These are phyloP conservation scores for Luperina testacea DNA, from an alignment of 2,888 invertebrate species.

Conservation along the genomic window DNA sequence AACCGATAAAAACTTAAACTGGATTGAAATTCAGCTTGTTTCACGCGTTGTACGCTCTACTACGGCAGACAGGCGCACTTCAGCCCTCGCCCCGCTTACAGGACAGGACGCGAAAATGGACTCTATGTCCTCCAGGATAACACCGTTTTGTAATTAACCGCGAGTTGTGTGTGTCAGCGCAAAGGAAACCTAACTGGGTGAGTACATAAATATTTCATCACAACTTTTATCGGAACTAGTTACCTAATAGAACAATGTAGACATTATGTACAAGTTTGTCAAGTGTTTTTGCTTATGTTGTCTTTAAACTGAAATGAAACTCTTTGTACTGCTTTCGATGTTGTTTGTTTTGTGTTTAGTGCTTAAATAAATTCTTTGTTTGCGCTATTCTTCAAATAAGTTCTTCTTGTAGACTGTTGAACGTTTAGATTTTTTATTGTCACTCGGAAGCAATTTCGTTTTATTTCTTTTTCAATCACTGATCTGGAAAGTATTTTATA, in stretches of 20 bases:
- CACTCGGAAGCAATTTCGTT: background rate
- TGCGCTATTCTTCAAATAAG: conserved; percentile 18
- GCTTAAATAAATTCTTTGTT: conserved; percentile 21
- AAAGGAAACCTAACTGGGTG: conserved; percentile 76
- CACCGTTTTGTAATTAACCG: conserved; percentile 83
- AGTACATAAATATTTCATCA: conserved; percentile 76
- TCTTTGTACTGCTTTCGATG: conserved; percentile 29
- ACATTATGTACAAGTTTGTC: conserved; percentile 30
- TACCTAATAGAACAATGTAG: conserved; percentile 39
- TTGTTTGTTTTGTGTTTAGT: conserved; percentile 37
- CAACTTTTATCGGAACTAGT: conserved; percentile 68
- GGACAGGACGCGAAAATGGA: conserved; percentile 81
- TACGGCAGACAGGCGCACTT: conserved; percentile 81
- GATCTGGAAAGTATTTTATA: background rate
- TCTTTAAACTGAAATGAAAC: conserved; percentile 25
- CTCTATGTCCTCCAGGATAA: conserved; percentile 82
- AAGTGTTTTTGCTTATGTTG: conserved; percentile 32
- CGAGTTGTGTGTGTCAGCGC: conserved; percentile 75
- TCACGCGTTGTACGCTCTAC: conserved; percentile 77
- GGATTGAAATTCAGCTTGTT: conserved; percentile 79
- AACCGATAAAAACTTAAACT: conserved; percentile 79
- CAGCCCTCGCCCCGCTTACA: conserved; percentile 66
- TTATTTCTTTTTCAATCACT: background rate
- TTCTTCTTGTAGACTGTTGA: background rate
- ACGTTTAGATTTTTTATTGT: background rate